Conservation (phyloP, 2,888 invertebrate species). For the Clostera curtula region DNA sequence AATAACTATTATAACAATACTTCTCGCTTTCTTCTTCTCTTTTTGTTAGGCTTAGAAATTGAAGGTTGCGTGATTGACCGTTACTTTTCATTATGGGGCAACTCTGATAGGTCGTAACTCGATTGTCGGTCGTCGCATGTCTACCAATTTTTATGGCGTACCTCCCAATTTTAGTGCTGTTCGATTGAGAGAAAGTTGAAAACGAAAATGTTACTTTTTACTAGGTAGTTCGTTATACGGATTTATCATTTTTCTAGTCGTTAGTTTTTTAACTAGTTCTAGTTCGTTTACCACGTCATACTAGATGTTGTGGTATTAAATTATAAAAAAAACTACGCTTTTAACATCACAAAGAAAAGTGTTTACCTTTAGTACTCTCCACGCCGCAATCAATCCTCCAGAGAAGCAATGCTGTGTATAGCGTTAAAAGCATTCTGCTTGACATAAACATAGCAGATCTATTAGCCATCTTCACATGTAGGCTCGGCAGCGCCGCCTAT, state of each 20-base stretch:
- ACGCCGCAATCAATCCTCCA: constrained; percentile 64
- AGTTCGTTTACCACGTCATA: no score
- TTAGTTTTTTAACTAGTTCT: no score
- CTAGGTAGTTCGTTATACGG: no score
- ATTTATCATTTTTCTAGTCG: no score
- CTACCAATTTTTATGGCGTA: no score
- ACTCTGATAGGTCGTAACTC: constrained; percentile 19
- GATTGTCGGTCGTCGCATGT: no score
- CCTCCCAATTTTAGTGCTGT: no score
- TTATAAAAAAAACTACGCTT: constrained; percentile 2
- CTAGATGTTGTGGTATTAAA: not conserved
- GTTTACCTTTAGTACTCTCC: constrained; percentile 65
- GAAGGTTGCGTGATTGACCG: constrained; percentile 19
- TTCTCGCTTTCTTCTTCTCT: no score
- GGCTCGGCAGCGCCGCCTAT: constrained; percentile 48
- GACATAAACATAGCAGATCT: constrained; percentile 44
- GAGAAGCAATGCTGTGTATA: constrained; percentile 55
- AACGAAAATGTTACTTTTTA: no score
- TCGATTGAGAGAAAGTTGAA: no score
- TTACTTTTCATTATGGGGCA: constrained; percentile 18
- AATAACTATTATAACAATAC: no score
- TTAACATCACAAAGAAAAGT: constrained; percentile 14
- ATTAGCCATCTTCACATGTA: constrained; percentile 55
- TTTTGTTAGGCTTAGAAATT: constrained; percentile 23
- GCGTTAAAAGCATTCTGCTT: constrained; percentile 58